Evolutionary conservation across 92 coral and sea anemone species (phyloP).

Genomic region (Muricea muricata): DNA sequence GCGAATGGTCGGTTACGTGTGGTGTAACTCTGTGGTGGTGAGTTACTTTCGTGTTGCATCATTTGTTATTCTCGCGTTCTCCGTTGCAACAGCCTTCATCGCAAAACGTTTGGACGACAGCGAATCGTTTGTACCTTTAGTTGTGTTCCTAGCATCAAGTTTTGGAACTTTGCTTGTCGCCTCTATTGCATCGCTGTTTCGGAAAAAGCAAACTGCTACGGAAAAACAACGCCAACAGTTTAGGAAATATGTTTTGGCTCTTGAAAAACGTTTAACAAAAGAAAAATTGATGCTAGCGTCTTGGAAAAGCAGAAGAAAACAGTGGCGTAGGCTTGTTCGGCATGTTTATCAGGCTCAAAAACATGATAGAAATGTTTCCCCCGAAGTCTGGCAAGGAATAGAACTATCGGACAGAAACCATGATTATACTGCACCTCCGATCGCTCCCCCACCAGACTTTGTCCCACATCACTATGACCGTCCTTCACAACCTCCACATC

Average conservation of each 20-base stretch:
- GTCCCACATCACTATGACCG: neutral
- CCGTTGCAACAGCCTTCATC: conserved; percentile 76
- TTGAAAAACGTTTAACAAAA: conserved; percentile 71
- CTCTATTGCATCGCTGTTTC: conserved; percentile 55
- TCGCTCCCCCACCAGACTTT: conserved; percentile 33
- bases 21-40: conserved; percentile 84
- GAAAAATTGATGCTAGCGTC: conserved; percentile 81
- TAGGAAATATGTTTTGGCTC: conserved; percentile 64
- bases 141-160: conserved; percentile 72
- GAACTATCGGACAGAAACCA: neutral
- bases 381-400: conserved; percentile 53
- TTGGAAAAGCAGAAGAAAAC: conserved; percentile 78
- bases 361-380: conserved; percentile 51
- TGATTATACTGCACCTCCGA: conserved; percentile 34
- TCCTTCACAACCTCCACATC: neutral
- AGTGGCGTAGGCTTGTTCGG: conserved; percentile 86
- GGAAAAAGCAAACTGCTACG: conserved; percentile 71
- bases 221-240: conserved; percentile 82
- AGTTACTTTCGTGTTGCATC: conserved; percentile 82
- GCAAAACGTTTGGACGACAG: conserved; percentile 65
- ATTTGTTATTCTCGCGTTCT: conserved; percentile 70
- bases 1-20: conserved; percentile 59
- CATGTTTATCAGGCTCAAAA: conserved; percentile 89
- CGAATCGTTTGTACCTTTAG: conserved; percentile 73
- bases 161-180: conserved; percentile 71